A percentile compares a stretch with the other conserved stretches of the same genome.
Conservation (phyloP, 2,797 vertebrate genomes). For the Odontamblyopus lacepedii region DNA sequence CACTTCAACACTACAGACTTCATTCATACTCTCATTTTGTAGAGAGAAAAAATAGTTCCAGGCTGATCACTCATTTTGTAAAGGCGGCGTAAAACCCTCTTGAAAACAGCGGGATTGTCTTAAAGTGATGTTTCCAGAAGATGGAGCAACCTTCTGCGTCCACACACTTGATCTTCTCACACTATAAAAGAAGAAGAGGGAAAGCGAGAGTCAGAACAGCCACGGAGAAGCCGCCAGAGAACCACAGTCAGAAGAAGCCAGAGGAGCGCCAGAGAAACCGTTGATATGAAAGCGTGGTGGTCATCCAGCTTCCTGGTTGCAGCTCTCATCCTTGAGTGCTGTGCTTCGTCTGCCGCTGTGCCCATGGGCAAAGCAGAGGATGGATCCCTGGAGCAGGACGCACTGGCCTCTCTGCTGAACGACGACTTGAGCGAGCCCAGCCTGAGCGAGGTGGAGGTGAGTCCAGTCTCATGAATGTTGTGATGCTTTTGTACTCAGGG, state of each 20-base stretch:
- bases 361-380: slow-evolving; percentile 63
- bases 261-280: slow-evolving; percentile 18
- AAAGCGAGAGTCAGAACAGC: slow-evolving; percentile 33
- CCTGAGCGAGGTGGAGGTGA: slow-evolving; percentile 26
- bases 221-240: neutral
- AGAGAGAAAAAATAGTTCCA: neutral
- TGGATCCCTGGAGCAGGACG: slow-evolving; percentile 62
- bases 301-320: slow-evolving; percentile 57
- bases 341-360: slow-evolving; percentile 33
- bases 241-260: slow-evolving; percentile 14
- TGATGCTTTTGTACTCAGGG: too few species aligned
- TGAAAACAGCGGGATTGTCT: neutral
- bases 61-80: neutral
- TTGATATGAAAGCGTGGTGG: slow-evolving; percentile 70
- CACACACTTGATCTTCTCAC: slow-evolving; percentile 18
- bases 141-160: slow-evolving; percentile 44
- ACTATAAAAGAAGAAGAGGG: slow-evolving; percentile 66
- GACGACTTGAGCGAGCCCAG: slow-evolving; percentile 55
- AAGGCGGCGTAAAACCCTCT: neutral
- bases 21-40: slow-evolving; percentile 24
- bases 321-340: slow-evolving; percentile 64
- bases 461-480: neutral
- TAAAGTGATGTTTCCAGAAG: slow-evolving; percentile 28
- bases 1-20: slow-evolving; percentile 62
- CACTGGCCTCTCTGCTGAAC: slow-evolving; percentile 48